These are phyloP conservation scores for Halichondria panicea DNA, from an alignment of 37 sponge, comb jelly and placozoan species.

Conservation along the genomic window DNA sequence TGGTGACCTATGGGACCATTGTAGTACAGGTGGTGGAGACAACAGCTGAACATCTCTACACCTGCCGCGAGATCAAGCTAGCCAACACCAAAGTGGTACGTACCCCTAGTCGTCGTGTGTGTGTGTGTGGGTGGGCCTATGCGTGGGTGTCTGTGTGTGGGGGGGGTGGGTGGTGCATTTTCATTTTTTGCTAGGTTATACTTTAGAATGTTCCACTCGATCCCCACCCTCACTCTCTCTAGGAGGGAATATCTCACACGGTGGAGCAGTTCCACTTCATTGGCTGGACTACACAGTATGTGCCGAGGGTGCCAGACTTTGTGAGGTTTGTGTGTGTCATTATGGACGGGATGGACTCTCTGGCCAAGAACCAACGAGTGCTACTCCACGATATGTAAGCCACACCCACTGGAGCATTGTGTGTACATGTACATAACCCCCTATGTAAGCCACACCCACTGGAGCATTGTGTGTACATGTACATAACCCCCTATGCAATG, in stretches of 20 bases:
- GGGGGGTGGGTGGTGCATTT: not conserved
- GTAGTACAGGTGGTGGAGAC: slow-evolving; percentile 29
- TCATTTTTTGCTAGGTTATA: not conserved
- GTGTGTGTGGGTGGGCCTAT: not conserved
- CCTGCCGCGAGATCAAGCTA: slow-evolving; percentile 12
- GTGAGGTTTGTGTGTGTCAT: slow-evolving; percentile 29
- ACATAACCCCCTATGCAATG: slow-evolving; percentile 33
- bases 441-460: slow-evolving; percentile 20
- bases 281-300: slow-evolving; percentile 23
- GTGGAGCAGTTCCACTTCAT: slow-evolving; percentile 54
- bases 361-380: slow-evolving; percentile 7
- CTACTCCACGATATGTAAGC: slow-evolving; percentile 57
- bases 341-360: not conserved
- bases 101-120: not conserved
- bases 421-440: not conserved
- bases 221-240: not conserved
- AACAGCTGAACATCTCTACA: slow-evolving; percentile 39
- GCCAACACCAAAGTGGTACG: slow-evolving; percentile 33
- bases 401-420: not conserved
- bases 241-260: slow-evolving; percentile 22
- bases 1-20: slow-evolving; percentile 9
- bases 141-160: not conserved
- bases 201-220: not conserved
- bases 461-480: not conserved
- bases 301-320: slow-evolving; percentile 23